phyloP scores from a whole-genome alignment of 2,888 invertebrate genomes.

The Ethmia dodecea region DNA sequence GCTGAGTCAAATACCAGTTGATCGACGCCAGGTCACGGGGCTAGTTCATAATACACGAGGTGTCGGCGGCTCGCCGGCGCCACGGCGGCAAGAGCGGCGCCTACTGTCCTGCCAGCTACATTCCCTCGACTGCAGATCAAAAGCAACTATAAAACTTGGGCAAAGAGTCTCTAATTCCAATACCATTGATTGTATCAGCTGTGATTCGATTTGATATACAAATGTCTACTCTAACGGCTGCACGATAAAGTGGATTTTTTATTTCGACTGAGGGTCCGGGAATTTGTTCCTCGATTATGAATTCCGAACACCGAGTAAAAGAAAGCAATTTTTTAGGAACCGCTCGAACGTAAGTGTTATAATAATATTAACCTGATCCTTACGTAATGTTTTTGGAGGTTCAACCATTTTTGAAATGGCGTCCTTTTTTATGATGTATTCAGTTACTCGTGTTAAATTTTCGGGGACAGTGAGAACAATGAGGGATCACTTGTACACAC shows the following conservation, averaged over 20 bases:
- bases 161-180: conserved; percentile 12
- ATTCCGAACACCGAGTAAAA: conserved; percentile 65
- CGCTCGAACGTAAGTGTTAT: conserved; percentile 38
- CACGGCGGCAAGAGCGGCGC: conserved; percentile 69
- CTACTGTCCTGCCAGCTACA: conserved; percentile 62
- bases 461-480: conserved; percentile 11
- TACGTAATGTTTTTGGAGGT: conserved; percentile 27
- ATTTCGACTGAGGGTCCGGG: conserved; percentile 17
- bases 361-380: conserved; percentile 43
- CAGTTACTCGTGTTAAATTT: background rate
- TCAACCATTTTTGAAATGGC: conserved; percentile 6
- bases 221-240: conserved; percentile 25
- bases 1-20: conserved; percentile 69
- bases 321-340: conserved; percentile 71
- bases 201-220: conserved; percentile 30
- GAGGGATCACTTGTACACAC: conserved; percentile 24
- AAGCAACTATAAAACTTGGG: background rate
- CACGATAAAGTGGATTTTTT: conserved; percentile 22
- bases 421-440: background rate
- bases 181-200: conserved; percentile 34
- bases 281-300: conserved; percentile 66
- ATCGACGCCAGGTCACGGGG: conserved; percentile 72
- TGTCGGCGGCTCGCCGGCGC: conserved; percentile 74
- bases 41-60: conserved; percentile 76
- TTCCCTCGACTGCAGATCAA: conserved; percentile 30